Base-by-base conservation (phyloP, 1,140 invertebrate species). In the Brachionus angularis region DNA sequence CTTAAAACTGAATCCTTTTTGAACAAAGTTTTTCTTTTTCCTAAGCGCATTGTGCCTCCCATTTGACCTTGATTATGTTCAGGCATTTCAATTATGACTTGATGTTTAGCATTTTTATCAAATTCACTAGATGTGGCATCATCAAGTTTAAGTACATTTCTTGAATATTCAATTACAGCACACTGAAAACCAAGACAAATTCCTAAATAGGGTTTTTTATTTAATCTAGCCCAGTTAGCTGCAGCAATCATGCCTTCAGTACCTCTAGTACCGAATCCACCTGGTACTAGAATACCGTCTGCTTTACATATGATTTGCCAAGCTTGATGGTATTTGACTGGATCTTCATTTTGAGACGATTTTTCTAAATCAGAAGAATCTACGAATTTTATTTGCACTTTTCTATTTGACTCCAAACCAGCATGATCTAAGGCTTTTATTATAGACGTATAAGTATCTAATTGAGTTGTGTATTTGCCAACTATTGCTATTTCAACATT, bases 11-110 rank as follows among this genome's bases (percentile, higher is more conserved):
- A 55, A 44, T 71, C 52, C 23, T 18, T 44, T 58, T 55, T 53
- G 21, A 99, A 93, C 36, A 88, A 81, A 1, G 96, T 98, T 46
- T 85, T 87, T 74, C 93, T 86, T 78, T 89, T 91, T 10, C 96
- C 96, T 8, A 99, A 83, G 72, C 96, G 85, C 96, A 99, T 99
- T 0, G 96, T 98, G 23, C 94, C 96, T 4, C 96, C 96, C 85
- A 96, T 88, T 73, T 89, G 84, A 31, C 91, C 92, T 4, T 86
- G 86, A 81, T 93, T 91, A 79, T 98, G 92, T 84, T 99, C 96
- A 0, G 94, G 93, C 96, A 99, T 99, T 74, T 98, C 94, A 72
- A 98, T 93, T 1, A 99, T 89, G 29, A 97, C 82, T 23, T 90
- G 88, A 72, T 90, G 78, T 23, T 82, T 80, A 18, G 89, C 88